Percentiles rank a stretch among this genome's conserved stretches.
phyloP scores from a whole-genome alignment of 2,113 vertebrate species.

The Calypte anna region DNA sequence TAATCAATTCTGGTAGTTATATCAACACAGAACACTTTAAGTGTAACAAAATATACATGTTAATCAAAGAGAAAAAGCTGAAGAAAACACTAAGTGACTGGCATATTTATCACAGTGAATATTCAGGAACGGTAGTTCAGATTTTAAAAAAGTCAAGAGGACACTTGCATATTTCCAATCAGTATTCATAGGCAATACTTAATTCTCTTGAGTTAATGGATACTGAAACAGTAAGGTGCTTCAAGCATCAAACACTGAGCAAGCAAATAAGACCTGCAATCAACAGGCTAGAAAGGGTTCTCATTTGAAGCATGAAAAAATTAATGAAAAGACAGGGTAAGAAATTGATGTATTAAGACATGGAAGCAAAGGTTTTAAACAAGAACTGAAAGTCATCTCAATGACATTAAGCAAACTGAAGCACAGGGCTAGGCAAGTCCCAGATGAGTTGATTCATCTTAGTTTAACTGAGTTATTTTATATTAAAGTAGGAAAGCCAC shows the following conservation, averaged over 20 bases:
- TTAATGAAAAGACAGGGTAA: background rate
- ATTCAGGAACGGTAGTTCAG: background rate
- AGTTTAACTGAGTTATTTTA: background rate
- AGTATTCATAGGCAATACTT: conserved; percentile 5
- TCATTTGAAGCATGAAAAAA: background rate
- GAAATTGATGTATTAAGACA: background rate
- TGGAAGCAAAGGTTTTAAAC: background rate
- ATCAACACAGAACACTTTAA: background rate
- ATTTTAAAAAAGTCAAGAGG: conserved; percentile 11
- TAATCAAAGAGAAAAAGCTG: background rate
- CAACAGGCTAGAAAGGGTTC: background rate
- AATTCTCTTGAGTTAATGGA: conserved; percentile 9
- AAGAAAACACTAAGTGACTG: background rate
- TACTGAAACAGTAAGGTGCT: background rate
- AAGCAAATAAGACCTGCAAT: background rate
- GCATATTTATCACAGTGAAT: background rate
- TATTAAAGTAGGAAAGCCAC: background rate
- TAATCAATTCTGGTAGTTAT: background rate
- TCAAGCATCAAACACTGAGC: background rate
- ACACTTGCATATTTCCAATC: conserved; percentile 15
- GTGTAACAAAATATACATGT: background rate
- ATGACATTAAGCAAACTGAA: background rate
- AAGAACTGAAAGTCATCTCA: background rate
- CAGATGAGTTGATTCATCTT: background rate
- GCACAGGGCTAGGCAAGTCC: background rate